phyloP scores from a whole-genome alignment of 2,113 vertebrate genomes.

The Coptodon rendalli region DNA sequence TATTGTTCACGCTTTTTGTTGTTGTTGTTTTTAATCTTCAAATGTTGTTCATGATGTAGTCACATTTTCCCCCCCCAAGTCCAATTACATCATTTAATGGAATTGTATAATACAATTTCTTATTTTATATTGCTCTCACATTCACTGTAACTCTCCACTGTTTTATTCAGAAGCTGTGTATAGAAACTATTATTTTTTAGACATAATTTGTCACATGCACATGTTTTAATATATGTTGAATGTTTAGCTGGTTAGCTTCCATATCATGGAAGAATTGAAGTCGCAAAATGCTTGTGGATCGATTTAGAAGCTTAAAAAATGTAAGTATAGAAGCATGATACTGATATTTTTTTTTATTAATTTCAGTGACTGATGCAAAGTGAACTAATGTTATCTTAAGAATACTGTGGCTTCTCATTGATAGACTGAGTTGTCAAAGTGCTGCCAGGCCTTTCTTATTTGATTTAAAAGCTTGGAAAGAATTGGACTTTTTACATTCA shows the following conservation, averaged over 20 bases:
- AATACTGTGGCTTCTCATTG: not conserved
- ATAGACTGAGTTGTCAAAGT: not conserved
- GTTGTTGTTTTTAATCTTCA: not conserved
- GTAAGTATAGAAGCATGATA: not conserved
- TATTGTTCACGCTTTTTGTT: conserved; percentile 37
- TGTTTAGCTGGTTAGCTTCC: not conserved
- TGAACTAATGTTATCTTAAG: not conserved
- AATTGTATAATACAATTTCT: not conserved
- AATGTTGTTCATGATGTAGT: not conserved
- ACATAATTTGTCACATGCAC: conserved; percentile 8
- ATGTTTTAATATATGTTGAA: not conserved
- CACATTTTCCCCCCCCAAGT: not conserved
- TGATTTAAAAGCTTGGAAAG: not conserved
- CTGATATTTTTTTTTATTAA: not conserved
- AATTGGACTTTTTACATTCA: not conserved
- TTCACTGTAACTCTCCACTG: not conserved
- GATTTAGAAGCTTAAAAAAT: not conserved
- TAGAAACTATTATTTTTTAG: conserved; percentile 20
- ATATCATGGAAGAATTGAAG: not conserved
- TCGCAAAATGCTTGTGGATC: not conserved
- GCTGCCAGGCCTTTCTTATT: not conserved
- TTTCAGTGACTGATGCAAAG: not conserved
- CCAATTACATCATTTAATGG: conserved; percentile 24
- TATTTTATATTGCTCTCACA: conserved; percentile 7
- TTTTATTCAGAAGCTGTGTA: conserved; percentile 6